Conservation (phyloP, 2,797 vertebrate genomes). For the Allobates femoralis region DNA sequence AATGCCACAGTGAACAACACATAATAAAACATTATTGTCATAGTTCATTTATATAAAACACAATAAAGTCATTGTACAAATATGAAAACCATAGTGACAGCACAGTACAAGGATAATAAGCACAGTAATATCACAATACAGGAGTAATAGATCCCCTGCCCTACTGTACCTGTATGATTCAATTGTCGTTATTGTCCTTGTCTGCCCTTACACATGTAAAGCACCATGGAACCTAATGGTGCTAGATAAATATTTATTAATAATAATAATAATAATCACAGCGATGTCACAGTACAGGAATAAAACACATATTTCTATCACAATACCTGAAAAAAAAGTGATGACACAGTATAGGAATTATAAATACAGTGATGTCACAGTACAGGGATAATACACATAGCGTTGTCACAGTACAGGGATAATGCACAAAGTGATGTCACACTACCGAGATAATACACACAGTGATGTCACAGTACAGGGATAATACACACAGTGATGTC, state of each 20-base stretch:
- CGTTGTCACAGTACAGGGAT: too few species aligned
- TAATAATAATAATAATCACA: not conserved
- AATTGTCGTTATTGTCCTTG: too few species aligned
- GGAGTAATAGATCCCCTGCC: too few species aligned
- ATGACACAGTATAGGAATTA: not conserved
- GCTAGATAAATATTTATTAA: too few species aligned
- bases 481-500: not conserved
- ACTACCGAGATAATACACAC: not conserved
- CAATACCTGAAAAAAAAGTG: not conserved
- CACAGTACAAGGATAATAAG: not conserved
- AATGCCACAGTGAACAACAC: too few species aligned
- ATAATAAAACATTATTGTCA: too few species aligned
- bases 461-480: too few species aligned
- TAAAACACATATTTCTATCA: too few species aligned
- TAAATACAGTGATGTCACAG: not conserved
- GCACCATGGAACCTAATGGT: too few species aligned
- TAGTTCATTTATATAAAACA: not conserved
- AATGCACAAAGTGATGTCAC: not conserved
- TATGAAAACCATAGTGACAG: not conserved
- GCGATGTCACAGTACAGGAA: not conserved
- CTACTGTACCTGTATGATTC: too few species aligned
- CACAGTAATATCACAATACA: not conserved
- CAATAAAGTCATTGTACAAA: not conserved
- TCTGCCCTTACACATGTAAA: too few species aligned
- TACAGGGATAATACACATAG: not conserved